Evolutionary conservation across 2,888 invertebrate genomes (phyloP), one percentile per base, ranked within the genome.

Genomic region (Ephialtes manifestator): DNA sequence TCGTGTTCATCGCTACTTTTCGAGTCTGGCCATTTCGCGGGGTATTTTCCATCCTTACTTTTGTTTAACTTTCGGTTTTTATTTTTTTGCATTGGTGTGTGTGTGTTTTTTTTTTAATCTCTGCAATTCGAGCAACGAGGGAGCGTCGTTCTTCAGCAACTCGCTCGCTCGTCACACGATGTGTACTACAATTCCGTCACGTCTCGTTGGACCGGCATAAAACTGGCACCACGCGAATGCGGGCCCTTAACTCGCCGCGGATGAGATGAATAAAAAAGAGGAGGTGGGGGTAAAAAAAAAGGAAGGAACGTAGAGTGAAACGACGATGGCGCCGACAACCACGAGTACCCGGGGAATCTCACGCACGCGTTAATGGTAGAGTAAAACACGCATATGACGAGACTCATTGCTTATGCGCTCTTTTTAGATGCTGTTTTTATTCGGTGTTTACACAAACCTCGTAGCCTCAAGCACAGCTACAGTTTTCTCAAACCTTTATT

Each of bases 191-290:
- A 76, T 76, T 65, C 65, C 65, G 65, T 76, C 65, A 76, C 76
- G 76, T 65, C 76, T 76, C 76, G 76, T 76, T 76, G 65, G 65
- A 35, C 76, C 76, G 63, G 76, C 24, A 76, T 51, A 76, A 65
- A 76, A 76, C 65, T 76, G 76, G 76, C 35, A 31, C 60, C 63
- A 65, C 39, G 46, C 76, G 65, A 51, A 76, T 76, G 39, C 76
- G 76, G 76, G 65, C 76, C 63, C 76, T 76, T 76, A 76, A 76
- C 76, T 76, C 74, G 63, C 74, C 18, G 39, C 35, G 76, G 76
- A 65, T 35, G 76, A 65, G 65, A 76, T 76, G 76, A 65, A 76
- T 76, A 76, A 39, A 65, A 43, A 39, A 39, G 39, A 51, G 8
- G 18, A 20, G 53, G 15, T 20, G n/a, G 18, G 60, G n/a, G 60